phyloP scores from a whole-genome alignment of 2,113 vertebrate species.

The Nerophis lumbriciformis region DNA sequence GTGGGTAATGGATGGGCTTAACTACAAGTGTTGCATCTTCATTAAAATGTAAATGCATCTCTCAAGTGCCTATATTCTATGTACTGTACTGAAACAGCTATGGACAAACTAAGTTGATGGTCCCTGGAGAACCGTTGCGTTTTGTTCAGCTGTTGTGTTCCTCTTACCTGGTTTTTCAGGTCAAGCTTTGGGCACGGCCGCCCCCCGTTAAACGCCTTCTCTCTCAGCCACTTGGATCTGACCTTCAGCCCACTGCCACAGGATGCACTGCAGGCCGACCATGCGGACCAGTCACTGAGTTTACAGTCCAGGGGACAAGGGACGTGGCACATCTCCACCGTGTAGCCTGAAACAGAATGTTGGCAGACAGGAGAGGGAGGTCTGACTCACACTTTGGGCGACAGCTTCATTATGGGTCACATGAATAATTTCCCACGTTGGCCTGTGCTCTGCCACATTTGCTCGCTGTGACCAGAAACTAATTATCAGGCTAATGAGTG shows the following conservation, averaged over 20 bases:
- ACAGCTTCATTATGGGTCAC: slow-evolving; percentile 16
- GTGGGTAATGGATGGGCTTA: slow-evolving; percentile 12
- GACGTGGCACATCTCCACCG: slow-evolving; percentile 82
- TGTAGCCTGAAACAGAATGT: slow-evolving; percentile 76
- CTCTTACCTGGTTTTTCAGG: slow-evolving; percentile 94
- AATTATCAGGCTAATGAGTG: slow-evolving; percentile 55
- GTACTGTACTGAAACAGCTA: no score
- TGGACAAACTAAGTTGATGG: not conserved
- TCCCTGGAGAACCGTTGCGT: no score
- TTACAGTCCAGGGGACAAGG: slow-evolving; percentile 95
- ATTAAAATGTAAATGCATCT: slow-evolving; percentile 11
- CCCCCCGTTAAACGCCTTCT: slow-evolving; percentile 94
- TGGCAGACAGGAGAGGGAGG: slow-evolving; percentile 28
- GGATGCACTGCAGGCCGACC: slow-evolving; percentile 86
- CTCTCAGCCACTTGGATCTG: slow-evolving; percentile 89
- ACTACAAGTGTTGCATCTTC: slow-evolving; percentile 5
- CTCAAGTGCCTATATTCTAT: slow-evolving; percentile 1
- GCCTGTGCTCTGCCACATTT: slow-evolving; percentile 32
- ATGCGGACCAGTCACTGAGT: slow-evolving; percentile 90
- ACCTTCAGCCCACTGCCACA: slow-evolving; percentile 86
- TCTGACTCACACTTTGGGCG: slow-evolving; percentile 29
- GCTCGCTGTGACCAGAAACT: slow-evolving; percentile 36
- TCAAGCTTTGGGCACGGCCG: slow-evolving; percentile 92
- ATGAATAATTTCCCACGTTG: slow-evolving; percentile 35
- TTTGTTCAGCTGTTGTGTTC: not conserved